phyloP scores from a whole-genome alignment of 2,888 invertebrate genomes.

The Tiphia femorata region DNA sequence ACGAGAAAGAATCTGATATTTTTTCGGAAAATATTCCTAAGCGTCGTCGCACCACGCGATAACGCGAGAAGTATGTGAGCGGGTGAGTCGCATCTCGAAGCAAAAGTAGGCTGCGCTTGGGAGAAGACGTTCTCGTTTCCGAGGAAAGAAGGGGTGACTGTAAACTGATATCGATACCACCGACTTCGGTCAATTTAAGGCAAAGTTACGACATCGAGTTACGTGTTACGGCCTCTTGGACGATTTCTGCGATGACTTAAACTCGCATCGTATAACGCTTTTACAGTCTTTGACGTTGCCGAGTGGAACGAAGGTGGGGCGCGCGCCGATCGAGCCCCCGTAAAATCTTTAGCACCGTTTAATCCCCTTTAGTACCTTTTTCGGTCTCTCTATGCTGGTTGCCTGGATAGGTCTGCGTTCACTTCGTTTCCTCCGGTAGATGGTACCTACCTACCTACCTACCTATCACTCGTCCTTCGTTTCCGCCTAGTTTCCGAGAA shows the following conservation, averaged over 20 bases:
- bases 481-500: no score
- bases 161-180: conserved; percentile 24
- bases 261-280: conserved; percentile 14
- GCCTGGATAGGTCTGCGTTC: no score
- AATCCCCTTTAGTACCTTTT: conserved; percentile 26
- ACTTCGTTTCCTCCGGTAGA: no score
- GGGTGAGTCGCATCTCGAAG: no score
- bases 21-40: no score
- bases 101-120: no score
- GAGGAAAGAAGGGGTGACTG: background rate
- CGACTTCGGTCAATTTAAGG: conserved; percentile 37
- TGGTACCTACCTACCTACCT: no score
- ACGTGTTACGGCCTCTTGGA: conserved; percentile 15
- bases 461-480: no score
- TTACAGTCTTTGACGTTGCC: background rate
- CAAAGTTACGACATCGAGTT: conserved; percentile 30
- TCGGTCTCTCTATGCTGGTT: background rate
- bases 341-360: conserved; percentile 37
- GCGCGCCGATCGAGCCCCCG: conserved; percentile 10
- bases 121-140: no score
- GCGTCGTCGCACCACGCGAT: no score
- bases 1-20: no score
- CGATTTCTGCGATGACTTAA: conserved; percentile 4
- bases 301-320: conserved; percentile 1
- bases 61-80: no score